Conservation (phyloP, 2,888 invertebrate genomes). For the Chalcosyrphus nemorum region DNA sequence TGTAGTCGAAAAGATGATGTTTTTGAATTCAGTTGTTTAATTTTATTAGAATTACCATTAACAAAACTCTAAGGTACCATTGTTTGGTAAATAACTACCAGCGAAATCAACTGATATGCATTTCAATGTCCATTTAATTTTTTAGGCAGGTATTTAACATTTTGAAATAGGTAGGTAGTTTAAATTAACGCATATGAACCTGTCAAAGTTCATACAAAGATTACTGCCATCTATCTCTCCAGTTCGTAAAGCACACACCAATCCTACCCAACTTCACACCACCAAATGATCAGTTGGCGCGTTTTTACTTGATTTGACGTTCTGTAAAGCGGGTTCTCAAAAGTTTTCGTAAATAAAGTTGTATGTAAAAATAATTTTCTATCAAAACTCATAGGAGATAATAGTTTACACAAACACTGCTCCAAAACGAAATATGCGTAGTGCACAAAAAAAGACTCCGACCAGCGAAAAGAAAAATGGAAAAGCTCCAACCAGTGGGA, state of each 20-base stretch:
- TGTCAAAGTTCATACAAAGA: too few relatives aligned
- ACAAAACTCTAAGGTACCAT: too few relatives aligned
- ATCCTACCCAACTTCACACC: conserved; percentile 36
- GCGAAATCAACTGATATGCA: too few relatives aligned
- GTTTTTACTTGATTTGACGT: conserved; percentile 60
- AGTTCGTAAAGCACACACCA: neutral
- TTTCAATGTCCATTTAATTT: too few relatives aligned
- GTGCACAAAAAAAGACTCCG: conserved; percentile 74
- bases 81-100: too few relatives aligned
- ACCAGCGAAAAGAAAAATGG: conserved; percentile 68
- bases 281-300: conserved; percentile 58
- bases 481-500: conserved; percentile 78
- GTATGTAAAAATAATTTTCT: conserved; percentile 30
- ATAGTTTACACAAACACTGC: conserved; percentile 30
- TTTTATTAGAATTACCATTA: too few relatives aligned
- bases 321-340: conserved; percentile 44
- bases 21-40: too few relatives aligned
- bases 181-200: too few relatives aligned
- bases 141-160: too few relatives aligned
- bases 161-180: too few relatives aligned
- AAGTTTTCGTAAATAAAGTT: conserved; percentile 62
- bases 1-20: too few relatives aligned
- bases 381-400: conserved; percentile 13
- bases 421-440: conserved; percentile 62
- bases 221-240: neutral